Base-by-base conservation (phyloP, 2,113 vertebrate species). In the Tychaedon coryphoeus region DNA sequence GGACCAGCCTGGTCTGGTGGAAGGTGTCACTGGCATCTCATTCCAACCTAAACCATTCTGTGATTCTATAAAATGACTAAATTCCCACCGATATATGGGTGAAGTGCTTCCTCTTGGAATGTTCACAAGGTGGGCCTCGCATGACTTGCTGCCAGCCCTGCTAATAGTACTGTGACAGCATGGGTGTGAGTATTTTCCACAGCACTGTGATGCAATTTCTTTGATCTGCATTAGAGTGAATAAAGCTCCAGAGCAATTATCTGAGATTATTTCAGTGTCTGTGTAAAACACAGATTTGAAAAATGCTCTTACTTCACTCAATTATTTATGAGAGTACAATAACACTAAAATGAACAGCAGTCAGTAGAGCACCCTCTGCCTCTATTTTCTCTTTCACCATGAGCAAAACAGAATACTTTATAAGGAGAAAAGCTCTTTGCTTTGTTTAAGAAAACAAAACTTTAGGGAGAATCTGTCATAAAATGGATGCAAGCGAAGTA, bases 191-290 rank as follows among this genome's bases (percentile, higher is more conserved):
- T 76, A 34, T 86, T 95, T 96, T 92, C 60, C 26, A 66, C 5
- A 20, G 69, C 22, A 64, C 79, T 70, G 28, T 90, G 79, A 88
- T 77, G 69, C 83, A 91, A 83, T 62, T 80, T 91, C 47, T 93
- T 94, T 93, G 75, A 90, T 83, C 54, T 43, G 18, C 24, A 8
- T 66, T 86, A 72, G 20, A 90, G 67, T 79, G 91, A 86, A 92
- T 83, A 88, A 90, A 90, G 86, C 64, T 83, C 26, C 75, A 54
- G 34, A 80, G 75, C 82, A 92, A 94, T 93, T 94, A 94, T 45
- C 88, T 77, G 51, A 88, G 75, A 92, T 92, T 88, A 77, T 34
- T 90, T 83, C 75, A 62, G 51, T 77, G 72, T 73, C 75, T 67
- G 19, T 67, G 47, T 90, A 92, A 92, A 90, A 88, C 56, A 75